A percentile compares a stretch with the other conserved stretches of the same genome.
These are phyloP conservation scores for Balearica regulorum DNA, from an alignment of 2,797 vertebrate species.

Conservation along the genomic window DNA sequence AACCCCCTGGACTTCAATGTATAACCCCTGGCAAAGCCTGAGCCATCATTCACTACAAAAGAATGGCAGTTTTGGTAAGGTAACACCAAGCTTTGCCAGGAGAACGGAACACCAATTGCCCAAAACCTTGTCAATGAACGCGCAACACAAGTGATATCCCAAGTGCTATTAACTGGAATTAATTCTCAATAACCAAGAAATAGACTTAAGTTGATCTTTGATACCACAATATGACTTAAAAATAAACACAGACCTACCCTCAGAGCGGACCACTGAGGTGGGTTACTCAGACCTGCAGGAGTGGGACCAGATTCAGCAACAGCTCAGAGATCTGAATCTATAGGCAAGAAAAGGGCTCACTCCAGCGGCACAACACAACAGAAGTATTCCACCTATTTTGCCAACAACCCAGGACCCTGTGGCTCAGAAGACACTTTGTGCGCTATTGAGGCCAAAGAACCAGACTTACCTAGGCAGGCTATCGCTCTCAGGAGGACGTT, in stretches of 20 bases:
- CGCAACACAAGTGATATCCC: neutral
- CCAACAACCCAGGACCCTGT: neutral
- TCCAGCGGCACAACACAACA: neutral
- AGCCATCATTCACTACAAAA: neutral
- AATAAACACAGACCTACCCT: neutral
- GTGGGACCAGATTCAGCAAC: neutral
- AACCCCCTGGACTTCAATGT: neutral
- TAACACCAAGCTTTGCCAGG: neutral
- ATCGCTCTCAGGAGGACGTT: neutral
- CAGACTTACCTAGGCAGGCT: neutral
- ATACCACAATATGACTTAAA: neutral
- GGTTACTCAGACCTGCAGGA: neutral
- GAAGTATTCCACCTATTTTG: neutral
- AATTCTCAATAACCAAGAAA: neutral
- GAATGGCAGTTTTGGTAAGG: neutral
- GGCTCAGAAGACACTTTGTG: neutral
- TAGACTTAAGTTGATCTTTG: neutral
- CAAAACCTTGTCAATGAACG: neutral
- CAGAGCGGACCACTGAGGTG: neutral
- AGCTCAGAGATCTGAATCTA: neutral
- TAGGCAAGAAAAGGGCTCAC: neutral
- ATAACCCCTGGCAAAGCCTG: neutral
- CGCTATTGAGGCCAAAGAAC: neutral
- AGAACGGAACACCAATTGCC: neutral
- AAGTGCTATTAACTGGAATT: neutral